Evolutionary conservation across 2,888 invertebrate genomes (phyloP), one percentile per base, ranked within the genome.

Genomic region (Lathronympha strigana): DNA sequence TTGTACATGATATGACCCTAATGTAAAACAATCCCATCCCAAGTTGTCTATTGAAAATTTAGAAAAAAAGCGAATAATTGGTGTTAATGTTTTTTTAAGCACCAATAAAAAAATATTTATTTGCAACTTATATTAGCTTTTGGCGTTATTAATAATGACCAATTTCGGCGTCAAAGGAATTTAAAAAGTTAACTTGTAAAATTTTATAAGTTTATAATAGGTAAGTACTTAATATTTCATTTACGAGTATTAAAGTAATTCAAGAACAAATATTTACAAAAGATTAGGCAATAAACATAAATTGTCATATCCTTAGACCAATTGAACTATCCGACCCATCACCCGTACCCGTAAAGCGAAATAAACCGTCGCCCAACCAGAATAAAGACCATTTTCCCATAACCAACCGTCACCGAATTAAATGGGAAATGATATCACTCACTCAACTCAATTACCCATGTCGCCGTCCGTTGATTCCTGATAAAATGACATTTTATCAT

Each of bases 381-480:
- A 72, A 70, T 73, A 76, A 70, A 71, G 66, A 73, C 73, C 68
- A 66, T 55, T 67, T 40, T 40, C 68, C 88, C 84, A 68, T 78
- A 83, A 87, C 83, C 84, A 72, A 76, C 82, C 87, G 73, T 76
- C 87, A 88, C 90, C 90, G 68, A 80, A 87, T 88, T 87, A 88
- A 84, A 89, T 88, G 88, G 80, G 78, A 81, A 84, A 83, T 87
- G 87, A 86, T 64, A 38, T 53, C 64, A 90, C 88, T 90, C 90
- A 91, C 90, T 87, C 83, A 73, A 72, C 91, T 87, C 83, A 73
- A 72, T 83, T 84, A 88, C 86, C 81, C 78, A 78, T 77, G 76
- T 77, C 74, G 83, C 75, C 72, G 79, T 71, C 77, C 75, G 76
- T 78, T 72, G 78, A 72, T 73, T 76, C 76, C 73, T 73, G 72